Evolutionary conservation across 2,113 vertebrate genomes (phyloP).

Genomic region (Coryphaenoides rupestris): DNA sequence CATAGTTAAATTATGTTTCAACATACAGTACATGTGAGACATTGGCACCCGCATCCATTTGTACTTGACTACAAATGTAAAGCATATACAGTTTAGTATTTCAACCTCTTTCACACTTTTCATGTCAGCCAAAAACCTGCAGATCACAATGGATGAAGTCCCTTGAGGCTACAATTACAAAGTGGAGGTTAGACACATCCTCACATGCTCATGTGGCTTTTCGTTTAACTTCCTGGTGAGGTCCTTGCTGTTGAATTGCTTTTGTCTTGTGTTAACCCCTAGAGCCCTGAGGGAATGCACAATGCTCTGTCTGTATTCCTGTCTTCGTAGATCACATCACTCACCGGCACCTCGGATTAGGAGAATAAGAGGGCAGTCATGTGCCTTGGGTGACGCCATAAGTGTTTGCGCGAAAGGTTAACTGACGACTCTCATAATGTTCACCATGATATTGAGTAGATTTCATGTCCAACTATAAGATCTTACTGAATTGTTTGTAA

Average conservation of each 20-base stretch:
- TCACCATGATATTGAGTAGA: conserved; percentile 32
- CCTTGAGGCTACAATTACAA: background rate
- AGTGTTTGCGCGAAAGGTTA: conserved; percentile 66
- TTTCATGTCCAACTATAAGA: conserved; percentile 14
- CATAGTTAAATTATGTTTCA: too few species aligned
- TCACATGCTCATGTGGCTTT: background rate
- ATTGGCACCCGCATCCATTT: too few species aligned
- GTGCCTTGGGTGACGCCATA: conserved; percentile 71
- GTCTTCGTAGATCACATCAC: conserved; percentile 96
- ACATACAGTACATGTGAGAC: too few species aligned
- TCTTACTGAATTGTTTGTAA: background rate
- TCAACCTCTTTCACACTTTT: too few species aligned
- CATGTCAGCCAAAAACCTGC: too few species aligned
- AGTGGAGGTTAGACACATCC: background rate
- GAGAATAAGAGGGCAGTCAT: conserved; percentile 87
- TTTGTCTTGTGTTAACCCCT: conserved; percentile 65
- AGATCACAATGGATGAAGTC: too few species aligned
- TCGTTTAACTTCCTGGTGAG: conserved; percentile 2
- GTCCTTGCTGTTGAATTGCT: conserved; percentile 65
- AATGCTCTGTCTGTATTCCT: conserved; percentile 90
- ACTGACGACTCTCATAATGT: conserved; percentile 45
- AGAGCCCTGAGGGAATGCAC: conserved; percentile 74
- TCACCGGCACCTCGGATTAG: conserved; percentile 82
- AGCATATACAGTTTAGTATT: too few species aligned
- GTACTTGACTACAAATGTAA: too few species aligned